Evolutionary conservation across 2,113 vertebrate species (phyloP), one percentile per base, ranked within the genome.

Genomic region (Leucoraja erinaceus): DNA sequence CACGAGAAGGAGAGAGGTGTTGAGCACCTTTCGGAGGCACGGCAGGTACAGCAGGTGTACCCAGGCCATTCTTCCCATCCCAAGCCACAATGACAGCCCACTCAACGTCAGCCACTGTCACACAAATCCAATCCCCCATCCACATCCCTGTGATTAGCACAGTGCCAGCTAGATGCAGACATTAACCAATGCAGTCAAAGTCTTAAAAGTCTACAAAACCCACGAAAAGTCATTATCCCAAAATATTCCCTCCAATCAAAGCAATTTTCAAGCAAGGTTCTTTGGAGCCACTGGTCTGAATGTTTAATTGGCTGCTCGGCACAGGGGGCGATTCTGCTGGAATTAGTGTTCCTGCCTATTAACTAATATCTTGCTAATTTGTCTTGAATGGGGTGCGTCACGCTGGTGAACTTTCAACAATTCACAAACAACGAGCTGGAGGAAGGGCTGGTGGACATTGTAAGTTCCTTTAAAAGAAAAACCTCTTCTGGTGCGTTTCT

Each of bases 321-420:
- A 88, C 59, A 31, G 83, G 59, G 83, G 81, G 83, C 59, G 59
- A 63, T 31, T 88, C 83, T 88, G 59, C 59, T 88, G 33, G 66
- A 72, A 72, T 91, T 91, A 72, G 90, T 31, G 22, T 54, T 74
- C 66, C 90, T 91, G 68, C 38, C 90, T 63, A 88, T 88, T 88
- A 88, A 88, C 83, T 72, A 91, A 91, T 91, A 72, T 91, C 66
- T 70, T 47, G 90, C 33, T 91, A 91, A 91, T 91, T 70, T 91
- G 90, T 72, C 38, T 91, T 91, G 90, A 91, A 91, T 91, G 11
- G 33, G 7, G 90, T 54, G 70, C 59, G 90, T 88, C 83, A 88
- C 83, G 90, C 68, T 70, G 90, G 68, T 38, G 61, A 72, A 72
- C 66, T 91, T 68, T 91, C 68, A 91, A 91, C 54, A 91, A 91